Evolutionary conservation across 2,113 vertebrate genomes (phyloP).

Genomic region (Himantopus leucocephalus): DNA sequence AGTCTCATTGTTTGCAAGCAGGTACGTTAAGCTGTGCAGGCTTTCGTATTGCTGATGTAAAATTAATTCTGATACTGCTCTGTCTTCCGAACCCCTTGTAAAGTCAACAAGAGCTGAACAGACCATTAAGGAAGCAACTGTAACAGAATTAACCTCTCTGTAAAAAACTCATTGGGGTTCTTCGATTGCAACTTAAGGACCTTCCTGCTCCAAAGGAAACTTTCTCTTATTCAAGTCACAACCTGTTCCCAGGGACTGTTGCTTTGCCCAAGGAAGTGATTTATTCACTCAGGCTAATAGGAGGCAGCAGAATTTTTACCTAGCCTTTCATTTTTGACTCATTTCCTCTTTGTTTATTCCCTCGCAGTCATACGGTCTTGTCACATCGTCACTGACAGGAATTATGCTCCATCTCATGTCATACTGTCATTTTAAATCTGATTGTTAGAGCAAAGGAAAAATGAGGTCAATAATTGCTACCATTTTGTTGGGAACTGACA

Average conservation of each 20-base stretch:
- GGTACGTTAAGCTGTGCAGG: neutral
- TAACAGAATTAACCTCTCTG: neutral
- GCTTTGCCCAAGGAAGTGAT: neutral
- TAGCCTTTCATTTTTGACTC: neutral
- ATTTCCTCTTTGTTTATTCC: neutral
- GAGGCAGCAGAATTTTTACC: neutral
- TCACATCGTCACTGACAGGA: neutral
- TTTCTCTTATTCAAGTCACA: neutral
- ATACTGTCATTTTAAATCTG: neutral
- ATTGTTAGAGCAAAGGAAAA: neutral
- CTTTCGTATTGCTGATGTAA: neutral
- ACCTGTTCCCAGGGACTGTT: neutral
- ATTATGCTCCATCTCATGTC: neutral
- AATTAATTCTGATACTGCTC: neutral
- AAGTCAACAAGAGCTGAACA: neutral
- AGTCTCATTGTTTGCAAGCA: neutral
- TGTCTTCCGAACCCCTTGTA: neutral
- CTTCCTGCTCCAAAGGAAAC: neutral
- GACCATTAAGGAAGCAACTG: neutral
- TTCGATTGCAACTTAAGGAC: neutral
- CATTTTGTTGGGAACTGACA: slow-evolving; percentile 34
- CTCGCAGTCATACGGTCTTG: neutral
- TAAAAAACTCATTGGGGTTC: neutral
- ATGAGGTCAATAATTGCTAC: slow-evolving; percentile 17
- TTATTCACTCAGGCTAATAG: neutral